Evolutionary conservation across 2,113 vertebrate species (phyloP).

Genomic region (Myxocyprinus asiaticus): DNA sequence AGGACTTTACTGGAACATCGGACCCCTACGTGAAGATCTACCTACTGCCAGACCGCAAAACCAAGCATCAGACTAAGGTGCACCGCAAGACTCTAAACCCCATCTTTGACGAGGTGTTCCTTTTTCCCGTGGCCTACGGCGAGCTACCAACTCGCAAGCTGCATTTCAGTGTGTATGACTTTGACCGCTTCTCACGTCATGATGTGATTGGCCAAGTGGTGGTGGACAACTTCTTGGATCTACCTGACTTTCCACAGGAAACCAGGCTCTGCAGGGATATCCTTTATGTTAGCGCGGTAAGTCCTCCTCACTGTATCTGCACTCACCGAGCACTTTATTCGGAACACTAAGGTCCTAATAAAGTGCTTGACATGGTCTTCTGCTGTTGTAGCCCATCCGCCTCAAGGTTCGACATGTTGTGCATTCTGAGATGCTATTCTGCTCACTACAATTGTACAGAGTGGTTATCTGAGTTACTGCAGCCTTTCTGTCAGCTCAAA

Average conservation of each 20-base stretch:
- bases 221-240: constrained; percentile 97
- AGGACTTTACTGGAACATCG: constrained; percentile 98
- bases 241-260: constrained; percentile 94
- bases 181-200: constrained; percentile 97
- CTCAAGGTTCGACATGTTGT: too few species aligned
- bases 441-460: too few species aligned
- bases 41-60: constrained; percentile 96
- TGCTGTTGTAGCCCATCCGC: too few species aligned
- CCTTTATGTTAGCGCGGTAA: constrained; percentile 95
- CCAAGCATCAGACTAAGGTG: constrained; percentile 99
- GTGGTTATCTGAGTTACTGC: too few species aligned
- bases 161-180: constrained; percentile 98
- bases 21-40: constrained; percentile 99
- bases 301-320: constrained; percentile 53
- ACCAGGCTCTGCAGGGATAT: constrained; percentile 95
- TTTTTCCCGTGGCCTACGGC: constrained; percentile 90
- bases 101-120: constrained; percentile 96
- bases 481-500: too few species aligned
- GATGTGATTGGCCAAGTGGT: constrained; percentile 97
- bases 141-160: constrained; percentile 89
- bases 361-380: too few species aligned
- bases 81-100: constrained; percentile 98
- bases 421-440: too few species aligned
- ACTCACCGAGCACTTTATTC: too few species aligned
- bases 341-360: too few species aligned